These are phyloP conservation scores for Gasterosteus nipponicus DNA, from an alignment of 2,113 vertebrate genomes.

Conservation along the genomic window DNA sequence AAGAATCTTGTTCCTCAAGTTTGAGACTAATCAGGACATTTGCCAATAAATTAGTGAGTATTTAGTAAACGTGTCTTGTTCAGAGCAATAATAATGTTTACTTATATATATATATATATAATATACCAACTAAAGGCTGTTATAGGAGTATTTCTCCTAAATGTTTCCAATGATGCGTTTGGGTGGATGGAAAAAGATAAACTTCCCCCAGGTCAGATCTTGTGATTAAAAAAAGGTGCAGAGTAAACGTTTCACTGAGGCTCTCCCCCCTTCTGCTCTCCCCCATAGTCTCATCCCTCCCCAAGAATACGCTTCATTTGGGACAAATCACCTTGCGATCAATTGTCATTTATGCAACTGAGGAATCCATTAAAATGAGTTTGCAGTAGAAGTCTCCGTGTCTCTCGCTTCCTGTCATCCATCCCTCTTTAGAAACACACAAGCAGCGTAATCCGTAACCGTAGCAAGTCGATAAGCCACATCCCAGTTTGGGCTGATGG, in stretches of 20 bases:
- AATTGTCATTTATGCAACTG: constrained; percentile 45
- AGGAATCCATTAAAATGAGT: constrained; percentile 66
- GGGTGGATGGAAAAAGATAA: neutral
- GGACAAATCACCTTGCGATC: constrained; percentile 9
- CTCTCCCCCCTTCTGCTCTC: neutral
- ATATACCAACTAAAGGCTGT: too few relatives aligned
- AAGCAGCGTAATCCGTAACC: constrained; percentile 7
- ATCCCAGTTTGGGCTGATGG: constrained; percentile 22
- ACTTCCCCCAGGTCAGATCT: neutral
- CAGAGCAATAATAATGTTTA: neutral
- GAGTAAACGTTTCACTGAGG: neutral
- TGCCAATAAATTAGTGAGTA: constrained; percentile 7
- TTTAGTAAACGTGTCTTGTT: neutral
- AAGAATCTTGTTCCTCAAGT: neutral
- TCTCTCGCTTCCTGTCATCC: constrained; percentile 35
- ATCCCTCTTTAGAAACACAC: neutral
- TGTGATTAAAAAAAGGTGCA: neutral
- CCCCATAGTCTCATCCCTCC: neutral
- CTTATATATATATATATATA: too few relatives aligned
- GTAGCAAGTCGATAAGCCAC: constrained; percentile 16
- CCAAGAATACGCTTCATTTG: constrained; percentile 12
- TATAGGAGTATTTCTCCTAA: neutral
- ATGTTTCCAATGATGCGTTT: neutral
- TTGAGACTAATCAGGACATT: neutral
- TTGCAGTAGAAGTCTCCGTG: constrained; percentile 29